Evolutionary conservation across 2,888 invertebrate species (phyloP), one percentile per base, ranked within the genome.

Genomic region (Dione vanillae): DNA sequence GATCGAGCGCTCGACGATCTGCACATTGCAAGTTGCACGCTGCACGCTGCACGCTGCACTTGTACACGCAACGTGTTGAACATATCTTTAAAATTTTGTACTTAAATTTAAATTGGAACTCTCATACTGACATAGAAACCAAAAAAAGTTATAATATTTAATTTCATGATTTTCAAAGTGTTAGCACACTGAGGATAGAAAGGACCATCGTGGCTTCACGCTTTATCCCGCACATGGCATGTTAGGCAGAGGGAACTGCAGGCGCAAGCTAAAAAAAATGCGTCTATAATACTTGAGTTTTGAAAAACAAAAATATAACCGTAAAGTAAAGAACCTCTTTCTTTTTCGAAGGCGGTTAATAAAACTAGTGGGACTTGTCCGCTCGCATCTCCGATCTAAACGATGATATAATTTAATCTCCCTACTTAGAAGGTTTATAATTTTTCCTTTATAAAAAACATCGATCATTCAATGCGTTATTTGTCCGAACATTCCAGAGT

Each of bases 401-500:
- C 61, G 61, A n/a, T n/a, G 27, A 6, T 61, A 61, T 61, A 45
- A 61, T 61, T 61, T 61, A 61, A 61, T 61, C 61, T 27, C n/a
- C 14, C 45, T 45, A 61, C 20, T 45, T 45, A 45, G 27, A 43
- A 27, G 27, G 45, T 27, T 61, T 61, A 61, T 45, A 45, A 61
- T 61, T 61, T 61, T 45, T 45, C 35, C 35, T 61, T 45, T 45
- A 61, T 45, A 61, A 45, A 45, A 56, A 61, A 20, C 45, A 61
- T 61, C 35, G 61, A 61, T 61, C 56, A 37, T 56, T 56, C n/a
- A 40, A 56, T 40, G 56, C 56, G 61, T 61, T 45, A 61, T 61
- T 61, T 61, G 61, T 61, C 45, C 16, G 61, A 61, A 35, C 61
- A 61, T 61, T 61, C 61, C 61, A 45, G 35, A 45, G 27, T 45